Evolutionary conservation across 2,113 vertebrate genomes (phyloP), one percentile per base, ranked within the genome.

Genomic region (Odontesthes bonariensis): DNA sequence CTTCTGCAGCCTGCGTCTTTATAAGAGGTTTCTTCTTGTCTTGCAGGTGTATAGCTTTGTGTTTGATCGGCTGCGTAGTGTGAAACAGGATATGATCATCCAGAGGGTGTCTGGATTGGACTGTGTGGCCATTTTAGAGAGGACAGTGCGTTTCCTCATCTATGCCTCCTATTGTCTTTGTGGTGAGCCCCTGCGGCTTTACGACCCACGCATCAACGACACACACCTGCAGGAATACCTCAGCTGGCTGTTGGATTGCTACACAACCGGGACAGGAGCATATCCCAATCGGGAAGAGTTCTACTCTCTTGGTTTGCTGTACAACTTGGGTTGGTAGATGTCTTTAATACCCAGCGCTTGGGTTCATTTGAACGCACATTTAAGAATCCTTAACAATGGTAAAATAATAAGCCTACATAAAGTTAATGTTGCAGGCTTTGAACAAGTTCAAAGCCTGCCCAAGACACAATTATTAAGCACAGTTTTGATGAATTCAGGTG

Each of bases 11-110:
- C 7, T 49, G 46, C 20, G 20, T 42, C 16, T 13, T 6, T 20
- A 23, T 38, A 32, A 4, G 8, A 13, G 11, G 12, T 33, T 17
- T 9, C 2, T 46, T 3, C 6, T 56, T 9, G 4, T 52, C 23
- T 65, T 60, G 0, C 79, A 95, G 94, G 92, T 93, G 14, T 95
- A 95, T 69, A 84, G 80, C 85, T 98, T 95, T 78, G 94, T 95
- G 54, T 95, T 94, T 1, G 96, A 97, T 79, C 95, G 96, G 0
- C 83, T 97, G 84, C 96, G 96, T 17, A 91, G 94, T 0, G 94
- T 97, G 65, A 92, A 95, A 8, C 95, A 96, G 85, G 96, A 97
- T 83, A 91, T 96, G 93, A 90, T 94, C 12, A 93, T 96, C 78
- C 96, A 97, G 89, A 88, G 93, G 57, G 85, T 93, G 13, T 82